Evolutionary conservation across 2,797 vertebrate species (phyloP).

Genomic region (Pteropus rufus): DNA sequence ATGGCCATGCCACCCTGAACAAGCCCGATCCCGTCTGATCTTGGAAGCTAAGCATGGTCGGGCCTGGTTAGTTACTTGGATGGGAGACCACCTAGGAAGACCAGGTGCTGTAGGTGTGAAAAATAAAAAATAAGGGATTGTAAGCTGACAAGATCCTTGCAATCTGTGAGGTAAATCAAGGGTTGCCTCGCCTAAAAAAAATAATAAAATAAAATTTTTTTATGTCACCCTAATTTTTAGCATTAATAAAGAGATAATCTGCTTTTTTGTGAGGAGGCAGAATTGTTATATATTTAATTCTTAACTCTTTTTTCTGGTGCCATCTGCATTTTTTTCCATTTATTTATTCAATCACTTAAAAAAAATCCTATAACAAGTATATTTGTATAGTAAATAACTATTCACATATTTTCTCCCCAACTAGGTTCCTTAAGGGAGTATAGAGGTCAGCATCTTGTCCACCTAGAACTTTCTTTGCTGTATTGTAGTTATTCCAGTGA

Average conservation of each 20-base stretch:
- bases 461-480: background rate
- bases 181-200: too few species aligned
- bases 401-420: background rate
- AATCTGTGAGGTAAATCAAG: too few species aligned
- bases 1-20: too few species aligned
- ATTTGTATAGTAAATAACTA: slow-evolving; percentile 3
- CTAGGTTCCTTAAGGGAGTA: background rate
- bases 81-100: too few species aligned
- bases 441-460: background rate
- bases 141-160: too few species aligned
- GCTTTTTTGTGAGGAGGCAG: slow-evolving; percentile 20
- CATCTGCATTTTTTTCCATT: background rate
- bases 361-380: background rate
- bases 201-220: background rate
- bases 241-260: slow-evolving; percentile 32
- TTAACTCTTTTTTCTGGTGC: background rate
- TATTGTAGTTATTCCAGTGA: background rate
- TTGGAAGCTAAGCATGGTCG: too few species aligned
- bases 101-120: too few species aligned
- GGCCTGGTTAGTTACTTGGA: too few species aligned
- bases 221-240: background rate
- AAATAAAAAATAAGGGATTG: too few species aligned
- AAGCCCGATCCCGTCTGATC: too few species aligned
- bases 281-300: slow-evolving; percentile 10
- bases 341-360: background rate